Evolutionary conservation across 2,797 vertebrate genomes (phyloP).

Genomic region (Synanceia verrucosa): DNA sequence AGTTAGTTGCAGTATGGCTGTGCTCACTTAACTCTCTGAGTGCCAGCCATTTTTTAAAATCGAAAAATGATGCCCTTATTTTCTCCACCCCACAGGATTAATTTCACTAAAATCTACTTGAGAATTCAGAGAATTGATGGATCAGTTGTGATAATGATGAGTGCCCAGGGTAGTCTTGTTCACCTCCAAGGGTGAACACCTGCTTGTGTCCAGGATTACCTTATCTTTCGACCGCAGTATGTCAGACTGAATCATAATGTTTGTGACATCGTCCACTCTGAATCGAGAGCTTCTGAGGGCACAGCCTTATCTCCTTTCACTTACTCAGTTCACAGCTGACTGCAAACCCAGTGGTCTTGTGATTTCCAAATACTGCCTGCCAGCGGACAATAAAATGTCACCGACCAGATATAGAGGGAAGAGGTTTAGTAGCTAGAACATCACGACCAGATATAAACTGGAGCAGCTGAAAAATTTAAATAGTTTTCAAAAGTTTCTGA

Average conservation of each 20-base stretch:
- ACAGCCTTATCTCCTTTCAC: slow-evolving; percentile 5
- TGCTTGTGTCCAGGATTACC: neutral
- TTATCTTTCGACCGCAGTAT: slow-evolving; percentile 7
- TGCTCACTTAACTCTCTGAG: too few species aligned
- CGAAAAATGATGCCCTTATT: too few species aligned
- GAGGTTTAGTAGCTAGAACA: too few species aligned
- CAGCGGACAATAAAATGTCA: neutral
- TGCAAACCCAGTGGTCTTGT: neutral
- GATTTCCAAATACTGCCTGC: neutral
- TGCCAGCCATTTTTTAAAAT: too few species aligned
- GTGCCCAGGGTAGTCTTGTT: too few species aligned
- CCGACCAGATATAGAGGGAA: neutral
- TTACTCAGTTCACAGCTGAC: neutral
- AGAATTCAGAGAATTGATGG: neutral
- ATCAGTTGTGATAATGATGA: neutral
- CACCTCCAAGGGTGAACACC: neutral
- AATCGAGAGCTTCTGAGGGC: neutral
- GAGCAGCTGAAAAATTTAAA: neutral
- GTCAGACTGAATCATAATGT: neutral
- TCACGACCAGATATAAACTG: too few species aligned
- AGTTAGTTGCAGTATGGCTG: too few species aligned
- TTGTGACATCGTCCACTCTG: neutral
- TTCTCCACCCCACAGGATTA: too few species aligned
- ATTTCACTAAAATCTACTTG: too few species aligned
- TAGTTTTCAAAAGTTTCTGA: neutral